Percentiles rank a stretch among this genome's conserved stretches.
phyloP scores from a whole-genome alignment of 2,888 invertebrate genomes.

The Aspidapion aeneum region DNA sequence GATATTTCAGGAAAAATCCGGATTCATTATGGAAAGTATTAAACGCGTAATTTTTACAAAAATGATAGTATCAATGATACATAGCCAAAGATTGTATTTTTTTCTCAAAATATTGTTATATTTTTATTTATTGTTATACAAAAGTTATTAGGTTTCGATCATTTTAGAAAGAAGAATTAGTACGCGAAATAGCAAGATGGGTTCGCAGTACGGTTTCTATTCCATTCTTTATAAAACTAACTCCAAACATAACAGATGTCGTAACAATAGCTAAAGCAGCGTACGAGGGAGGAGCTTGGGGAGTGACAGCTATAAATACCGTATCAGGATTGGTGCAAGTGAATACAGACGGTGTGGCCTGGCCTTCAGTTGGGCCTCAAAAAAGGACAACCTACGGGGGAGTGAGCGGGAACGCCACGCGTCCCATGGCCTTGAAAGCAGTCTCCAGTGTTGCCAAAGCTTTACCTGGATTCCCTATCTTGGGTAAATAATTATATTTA shows the following conservation, averaged over 20 bases:
- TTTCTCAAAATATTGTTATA: too few species aligned
- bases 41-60: too few species aligned
- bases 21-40: too few species aligned
- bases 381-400: slow-evolving; percentile 92
- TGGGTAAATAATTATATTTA: too few species aligned
- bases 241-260: slow-evolving; percentile 96
- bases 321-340: slow-evolving; percentile 93
- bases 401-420: slow-evolving; percentile 85
- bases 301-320: slow-evolving; percentile 97
- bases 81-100: too few species aligned
- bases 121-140: too few species aligned
- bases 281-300: slow-evolving; percentile 84
- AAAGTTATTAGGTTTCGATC: too few species aligned
- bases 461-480: slow-evolving; percentile 84
- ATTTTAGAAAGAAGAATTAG: slow-evolving; percentile 77
- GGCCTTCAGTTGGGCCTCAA: slow-evolving; percentile 85
- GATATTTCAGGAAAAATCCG: too few species aligned
- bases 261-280: slow-evolving; percentile 87
- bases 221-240: slow-evolving; percentile 96
- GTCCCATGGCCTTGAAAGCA: slow-evolving; percentile 90
- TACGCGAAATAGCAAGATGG: slow-evolving; percentile 88
- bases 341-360: slow-evolving; percentile 75
- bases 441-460: slow-evolving; percentile 84
- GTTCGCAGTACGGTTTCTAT: slow-evolving; percentile 81
- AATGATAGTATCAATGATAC: too few species aligned